A percentile compares a stretch with the other conserved stretches of the same genome.
phyloP scores from a whole-genome alignment of 2,888 invertebrate genomes.

The Trissolcus brochymenae region DNA sequence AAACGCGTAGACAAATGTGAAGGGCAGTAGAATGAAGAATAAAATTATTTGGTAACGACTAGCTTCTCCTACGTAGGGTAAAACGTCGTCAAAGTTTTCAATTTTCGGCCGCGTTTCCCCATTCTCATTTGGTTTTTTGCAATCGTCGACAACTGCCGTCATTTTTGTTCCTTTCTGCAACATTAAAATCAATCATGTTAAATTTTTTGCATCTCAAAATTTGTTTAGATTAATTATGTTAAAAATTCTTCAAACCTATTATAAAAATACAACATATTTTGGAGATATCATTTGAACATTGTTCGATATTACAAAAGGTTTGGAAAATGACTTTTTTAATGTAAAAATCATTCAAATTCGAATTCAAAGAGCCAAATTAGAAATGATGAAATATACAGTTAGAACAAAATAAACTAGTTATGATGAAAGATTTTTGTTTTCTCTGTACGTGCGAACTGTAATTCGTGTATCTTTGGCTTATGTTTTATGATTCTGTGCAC shows the following conservation, averaged over 20 bases:
- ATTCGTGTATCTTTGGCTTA: too few relatives aligned
- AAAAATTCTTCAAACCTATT: neutral
- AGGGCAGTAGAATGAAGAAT: conserved; percentile 72
- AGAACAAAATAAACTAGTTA: too few relatives aligned
- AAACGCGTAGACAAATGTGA: conserved; percentile 74
- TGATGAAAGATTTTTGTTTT: too few relatives aligned
- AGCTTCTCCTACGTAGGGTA: conserved; percentile 73
- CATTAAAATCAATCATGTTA: neutral
- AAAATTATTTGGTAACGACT: conserved; percentile 73
- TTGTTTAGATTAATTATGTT: neutral
- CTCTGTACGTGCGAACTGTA: too few relatives aligned
- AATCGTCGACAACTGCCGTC: conserved; percentile 68
- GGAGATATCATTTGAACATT: neutral
- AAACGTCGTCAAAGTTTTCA: conserved; percentile 73
- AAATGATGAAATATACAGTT: too few relatives aligned
- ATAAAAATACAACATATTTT: neutral
- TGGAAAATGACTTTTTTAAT: neutral
- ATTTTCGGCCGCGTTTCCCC: conserved; percentile 66
- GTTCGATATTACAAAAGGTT: neutral
- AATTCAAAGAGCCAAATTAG: too few relatives aligned
- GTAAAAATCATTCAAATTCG: neutral
- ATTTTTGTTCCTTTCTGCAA: conserved; percentile 63
- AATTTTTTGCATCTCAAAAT: neutral
- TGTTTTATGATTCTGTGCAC: too few relatives aligned
- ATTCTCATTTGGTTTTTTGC: conserved; percentile 67